Conservation (phyloP, 2,888 invertebrate genomes). For the Agelastica alni region DNA sequence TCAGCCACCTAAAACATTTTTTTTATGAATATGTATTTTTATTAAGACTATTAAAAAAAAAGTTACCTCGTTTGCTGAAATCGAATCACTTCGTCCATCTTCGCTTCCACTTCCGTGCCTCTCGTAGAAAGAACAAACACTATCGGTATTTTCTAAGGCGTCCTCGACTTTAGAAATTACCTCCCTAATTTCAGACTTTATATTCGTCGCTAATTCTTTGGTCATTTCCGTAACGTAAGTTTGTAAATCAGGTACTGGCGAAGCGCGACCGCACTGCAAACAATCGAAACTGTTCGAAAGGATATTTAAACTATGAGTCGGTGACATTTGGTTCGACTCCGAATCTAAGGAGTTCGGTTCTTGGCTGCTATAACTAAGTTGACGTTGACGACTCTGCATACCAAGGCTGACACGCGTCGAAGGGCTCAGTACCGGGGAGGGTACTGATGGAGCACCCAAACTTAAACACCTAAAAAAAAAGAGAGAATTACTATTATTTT, state of each 20-base stretch:
- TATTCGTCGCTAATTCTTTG: constrained; percentile 77
- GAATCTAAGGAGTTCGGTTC: constrained; percentile 69
- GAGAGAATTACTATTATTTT: constrained; percentile 48
- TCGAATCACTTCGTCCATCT: constrained; percentile 69
- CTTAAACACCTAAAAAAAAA: constrained; percentile 65
- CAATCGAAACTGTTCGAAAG: constrained; percentile 60
- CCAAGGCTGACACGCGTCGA: constrained; percentile 69
- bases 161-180: constrained; percentile 81
- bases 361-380: constrained; percentile 74
- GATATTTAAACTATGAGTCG: constrained; percentile 59
- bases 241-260: constrained; percentile 67
- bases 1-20: constrained; percentile 62
- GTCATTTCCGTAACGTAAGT: constrained; percentile 80
- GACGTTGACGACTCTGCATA: constrained; percentile 53
- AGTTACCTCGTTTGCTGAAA: constrained; percentile 67
- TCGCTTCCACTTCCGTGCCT: constrained; percentile 61
- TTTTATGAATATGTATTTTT: not conserved
- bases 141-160: constrained; percentile 72
- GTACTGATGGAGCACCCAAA: constrained; percentile 56
- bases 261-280: constrained; percentile 61
- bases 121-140: constrained; percentile 47
- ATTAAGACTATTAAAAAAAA: too few relatives aligned
- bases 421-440: constrained; percentile 64
- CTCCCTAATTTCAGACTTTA: constrained; percentile 80
- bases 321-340: constrained; percentile 54